Base-by-base conservation (phyloP, 2,797 vertebrate species). In the Tragopan temminckii region DNA sequence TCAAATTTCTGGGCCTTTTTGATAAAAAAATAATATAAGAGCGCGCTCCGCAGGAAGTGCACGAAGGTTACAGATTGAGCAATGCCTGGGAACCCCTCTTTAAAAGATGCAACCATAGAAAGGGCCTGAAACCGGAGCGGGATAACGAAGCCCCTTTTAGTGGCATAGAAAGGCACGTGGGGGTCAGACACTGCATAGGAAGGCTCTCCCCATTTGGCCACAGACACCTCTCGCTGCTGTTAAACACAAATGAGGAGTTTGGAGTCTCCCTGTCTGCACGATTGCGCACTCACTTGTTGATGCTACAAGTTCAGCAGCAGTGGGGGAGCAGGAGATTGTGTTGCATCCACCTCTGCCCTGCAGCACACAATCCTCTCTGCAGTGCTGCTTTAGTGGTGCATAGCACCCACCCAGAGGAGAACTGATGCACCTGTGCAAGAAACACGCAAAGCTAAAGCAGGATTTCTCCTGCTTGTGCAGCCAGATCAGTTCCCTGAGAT, bases 21-120 rank as follows among this genome's bases (percentile, higher is more conserved):
- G 96, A 97, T 97, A 97, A 97, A 96, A 95, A 96, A 92, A 96
- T 61, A 95, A 97, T 97, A 96, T 95, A 92, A 96, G 92, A 91
- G 92, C 9, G 1, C 0, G 53, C 79, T 93, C 88, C 33, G 4
- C 88, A 94, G 96, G 95, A 96, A 94, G 79, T 50, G 2, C 71
- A 84, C 0, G 0, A 83, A 95, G 92, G 88, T 88, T 85, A 93
- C 69, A 31, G 67, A 89, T 35, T 74, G 92, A 97, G 94, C 93
- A 92, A 82, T 4, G 74, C 85, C 88, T 86, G 85, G 62, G 70
- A 96, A 74, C 77, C 92, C 74, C 68, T 91, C 61, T 52, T 46
- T 24, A 40, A 85, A 85, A 90, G 67, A 82, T 63, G 46, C 42
- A 42, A 13, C 25, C 50, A 45, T 42, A 43, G 53, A 79, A 85